phyloP scores from a whole-genome alignment of 2,797 vertebrate genomes.

The Gymnopithys bicolor region DNA sequence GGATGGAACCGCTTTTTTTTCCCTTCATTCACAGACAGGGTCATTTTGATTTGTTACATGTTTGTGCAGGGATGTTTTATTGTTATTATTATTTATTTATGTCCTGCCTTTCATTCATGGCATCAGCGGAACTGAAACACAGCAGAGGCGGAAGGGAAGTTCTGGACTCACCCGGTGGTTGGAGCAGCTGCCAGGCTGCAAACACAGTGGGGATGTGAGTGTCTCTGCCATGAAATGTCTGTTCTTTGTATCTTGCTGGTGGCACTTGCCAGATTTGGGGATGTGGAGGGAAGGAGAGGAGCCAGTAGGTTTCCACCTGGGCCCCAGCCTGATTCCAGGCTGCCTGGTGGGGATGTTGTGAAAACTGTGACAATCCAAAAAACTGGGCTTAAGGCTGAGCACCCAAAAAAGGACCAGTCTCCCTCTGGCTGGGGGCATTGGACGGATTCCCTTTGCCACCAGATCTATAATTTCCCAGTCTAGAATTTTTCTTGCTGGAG shows the following conservation, averaged over 20 bases:
- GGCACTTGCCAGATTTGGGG: neutral
- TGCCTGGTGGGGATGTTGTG: neutral
- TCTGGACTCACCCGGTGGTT: accelerated
- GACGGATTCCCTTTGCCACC: neutral
- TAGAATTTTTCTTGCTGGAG: neutral
- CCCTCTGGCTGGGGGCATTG: neutral
- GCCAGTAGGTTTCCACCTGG: neutral
- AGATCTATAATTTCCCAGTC: accelerated
- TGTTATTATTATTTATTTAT: neutral
- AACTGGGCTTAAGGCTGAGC: neutral
- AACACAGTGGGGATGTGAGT: neutral
- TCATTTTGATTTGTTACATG: neutral
- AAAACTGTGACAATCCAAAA: neutral
- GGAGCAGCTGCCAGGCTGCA: neutral
- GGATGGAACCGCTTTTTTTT: neutral
- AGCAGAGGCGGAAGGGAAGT: neutral
- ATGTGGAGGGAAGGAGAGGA: neutral
- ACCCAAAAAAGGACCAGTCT: neutral
- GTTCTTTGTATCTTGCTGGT: neutral
- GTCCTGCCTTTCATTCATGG: neutral
- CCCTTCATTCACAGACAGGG: constrained; percentile 16
- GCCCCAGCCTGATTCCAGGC: neutral
- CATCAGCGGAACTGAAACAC: accelerated
- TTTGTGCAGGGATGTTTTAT: neutral
- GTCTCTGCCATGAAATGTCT: neutral